phyloP scores from a whole-genome alignment of 2,113 vertebrate genomes.

The Odobenus rosmarus region DNA sequence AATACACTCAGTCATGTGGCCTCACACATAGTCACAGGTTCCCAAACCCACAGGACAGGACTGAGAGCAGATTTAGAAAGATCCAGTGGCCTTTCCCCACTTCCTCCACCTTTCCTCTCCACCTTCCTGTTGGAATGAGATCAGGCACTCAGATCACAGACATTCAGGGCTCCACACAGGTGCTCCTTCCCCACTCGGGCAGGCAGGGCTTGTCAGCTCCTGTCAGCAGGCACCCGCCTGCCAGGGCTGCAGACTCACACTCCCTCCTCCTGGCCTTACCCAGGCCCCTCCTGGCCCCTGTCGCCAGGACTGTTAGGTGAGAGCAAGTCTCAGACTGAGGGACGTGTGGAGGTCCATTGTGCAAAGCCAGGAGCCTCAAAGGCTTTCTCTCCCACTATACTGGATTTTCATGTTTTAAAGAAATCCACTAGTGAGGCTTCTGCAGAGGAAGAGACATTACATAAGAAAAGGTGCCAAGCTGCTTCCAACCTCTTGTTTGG shows the following conservation, averaged over 20 bases:
- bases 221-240: too few relatives aligned
- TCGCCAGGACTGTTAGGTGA: neutral
- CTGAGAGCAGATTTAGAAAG: neutral
- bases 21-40: neutral
- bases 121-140: neutral
- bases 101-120: neutral
- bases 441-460: neutral
- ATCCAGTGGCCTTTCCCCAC: neutral
- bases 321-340: neutral
- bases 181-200: neutral
- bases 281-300: neutral
- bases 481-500: neutral
- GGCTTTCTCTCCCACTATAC: neutral
- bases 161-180: neutral
- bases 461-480: neutral
- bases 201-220: neutral
- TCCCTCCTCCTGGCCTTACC: neutral
- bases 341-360: fast-evolving
- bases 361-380: fast-evolving
- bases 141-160: neutral
- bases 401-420: neutral
- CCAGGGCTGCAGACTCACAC: neutral
- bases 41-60: neutral
- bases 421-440: neutral
- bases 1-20: neutral